A percentile compares a stretch with the other conserved stretches of the same genome.
phyloP scores from a whole-genome alignment of 2,113 vertebrate species.

The Ardeotis arabs region DNA sequence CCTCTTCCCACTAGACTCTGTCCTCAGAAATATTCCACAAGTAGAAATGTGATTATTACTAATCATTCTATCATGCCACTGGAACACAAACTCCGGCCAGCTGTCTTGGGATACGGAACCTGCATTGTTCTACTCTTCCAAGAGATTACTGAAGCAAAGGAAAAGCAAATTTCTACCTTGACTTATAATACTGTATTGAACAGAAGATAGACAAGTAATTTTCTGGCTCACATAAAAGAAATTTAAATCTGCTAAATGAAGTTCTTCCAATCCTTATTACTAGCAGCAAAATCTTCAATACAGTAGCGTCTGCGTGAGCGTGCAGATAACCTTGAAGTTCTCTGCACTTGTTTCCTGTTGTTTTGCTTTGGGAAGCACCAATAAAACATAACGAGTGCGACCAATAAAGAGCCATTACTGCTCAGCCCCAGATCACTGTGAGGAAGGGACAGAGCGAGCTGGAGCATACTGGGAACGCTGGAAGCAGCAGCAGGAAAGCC shows the following conservation, averaged over 20 bases:
- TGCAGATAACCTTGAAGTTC: neutral
- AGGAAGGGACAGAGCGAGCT: neutral
- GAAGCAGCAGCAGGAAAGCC: neutral
- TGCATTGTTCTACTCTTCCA: no score
- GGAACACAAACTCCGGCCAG: neutral
- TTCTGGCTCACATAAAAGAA: neutral
- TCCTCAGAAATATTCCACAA: neutral
- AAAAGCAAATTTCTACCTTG: no score
- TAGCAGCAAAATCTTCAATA: neutral
- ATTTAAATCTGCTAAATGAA: neutral
- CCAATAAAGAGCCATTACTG: neutral
- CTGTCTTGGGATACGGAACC: neutral
- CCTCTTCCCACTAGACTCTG: neutral
- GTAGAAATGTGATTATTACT: neutral
- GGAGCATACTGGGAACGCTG: neutral
- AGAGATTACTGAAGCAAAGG: no score
- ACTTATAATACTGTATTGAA: neutral
- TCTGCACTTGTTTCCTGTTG: neutral
- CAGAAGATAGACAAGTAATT: accelerated
- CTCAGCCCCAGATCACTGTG: no score
- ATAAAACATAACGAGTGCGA: accelerated
- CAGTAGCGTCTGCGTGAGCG: accelerated
- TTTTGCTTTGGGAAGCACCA: neutral
- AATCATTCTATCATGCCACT: neutral
- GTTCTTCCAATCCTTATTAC: neutral